Percentiles rank a stretch among this genome's conserved stretches.
Conservation (phyloP, 1,140 invertebrate species). For the Drosophila virilis region DNA sequence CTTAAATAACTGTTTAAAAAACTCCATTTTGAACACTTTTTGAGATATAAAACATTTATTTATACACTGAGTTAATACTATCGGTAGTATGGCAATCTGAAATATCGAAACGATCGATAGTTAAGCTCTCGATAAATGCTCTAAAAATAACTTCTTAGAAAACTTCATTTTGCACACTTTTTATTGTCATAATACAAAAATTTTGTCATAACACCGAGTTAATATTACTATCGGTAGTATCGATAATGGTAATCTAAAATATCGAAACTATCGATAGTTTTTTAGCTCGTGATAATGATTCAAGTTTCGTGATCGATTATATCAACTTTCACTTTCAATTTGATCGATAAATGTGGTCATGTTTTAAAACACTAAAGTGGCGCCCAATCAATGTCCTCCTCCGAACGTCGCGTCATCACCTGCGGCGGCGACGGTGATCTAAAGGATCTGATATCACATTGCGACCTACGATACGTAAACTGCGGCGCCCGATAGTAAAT, state of each 20-base stretch:
- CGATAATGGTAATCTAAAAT: neutral
- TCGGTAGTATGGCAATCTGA: neutral
- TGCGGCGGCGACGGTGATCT: neutral
- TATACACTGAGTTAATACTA: slow-evolving; percentile 12
- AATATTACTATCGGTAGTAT: slow-evolving; percentile 11
- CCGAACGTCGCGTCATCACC: neutral
- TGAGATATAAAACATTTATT: too few species aligned
- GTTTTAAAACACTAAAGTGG: slow-evolving; percentile 11
- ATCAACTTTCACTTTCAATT: neutral
- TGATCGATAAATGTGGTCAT: neutral
- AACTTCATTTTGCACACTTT: neutral
- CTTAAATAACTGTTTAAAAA: neutral
- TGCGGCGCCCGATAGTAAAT: neutral
- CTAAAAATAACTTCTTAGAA: neutral
- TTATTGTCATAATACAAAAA: neutral
- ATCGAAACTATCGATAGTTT: slow-evolving; percentile 21
- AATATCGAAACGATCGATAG: slow-evolving; percentile 17
- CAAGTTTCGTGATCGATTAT: neutral
- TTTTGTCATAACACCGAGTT: neutral
- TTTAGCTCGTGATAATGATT: neutral
- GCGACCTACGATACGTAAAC: slow-evolving; percentile 5
- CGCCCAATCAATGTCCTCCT: slow-evolving; percentile 26
- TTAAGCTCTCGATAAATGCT: neutral
- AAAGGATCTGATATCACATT: neutral
- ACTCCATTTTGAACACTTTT: neutral